A percentile compares a stretch with the other conserved stretches of the same genome.
phyloP scores from a whole-genome alignment of 2,888 invertebrate species.

The Uloborus plumipes region DNA sequence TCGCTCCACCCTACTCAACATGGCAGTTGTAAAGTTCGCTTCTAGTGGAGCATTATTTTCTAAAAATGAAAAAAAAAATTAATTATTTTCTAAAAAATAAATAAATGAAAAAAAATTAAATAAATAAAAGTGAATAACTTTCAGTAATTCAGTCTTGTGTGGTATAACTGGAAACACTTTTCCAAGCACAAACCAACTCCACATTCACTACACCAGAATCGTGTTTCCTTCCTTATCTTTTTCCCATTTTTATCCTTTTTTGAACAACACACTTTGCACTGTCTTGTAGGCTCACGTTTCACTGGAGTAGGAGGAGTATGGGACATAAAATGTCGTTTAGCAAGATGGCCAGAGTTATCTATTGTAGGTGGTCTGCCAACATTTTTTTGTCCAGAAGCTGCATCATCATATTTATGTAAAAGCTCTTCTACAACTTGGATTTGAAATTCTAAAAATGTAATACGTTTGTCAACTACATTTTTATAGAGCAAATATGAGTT shows the following conservation, averaged over 20 bases:
- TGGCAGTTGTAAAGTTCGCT: no score
- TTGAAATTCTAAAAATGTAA: constrained; percentile 26
- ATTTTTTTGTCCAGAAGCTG: constrained; percentile 18
- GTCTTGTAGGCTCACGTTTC: no score
- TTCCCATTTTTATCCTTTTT: not conserved
- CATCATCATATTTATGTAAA: constrained; percentile 20
- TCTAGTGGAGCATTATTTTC: no score
- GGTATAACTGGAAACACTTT: no score
- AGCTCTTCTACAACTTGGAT: constrained; percentile 39
- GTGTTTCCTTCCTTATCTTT: not conserved
- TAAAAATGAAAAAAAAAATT: no score
- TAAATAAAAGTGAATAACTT: no score
- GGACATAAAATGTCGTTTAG: constrained; percentile 2
- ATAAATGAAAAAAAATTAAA: no score
- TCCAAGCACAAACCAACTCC: no score
- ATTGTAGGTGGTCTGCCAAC: constrained; percentile 15
- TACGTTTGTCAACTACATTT: constrained; percentile 24
- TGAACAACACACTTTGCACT: not conserved
- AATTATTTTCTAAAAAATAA: no score
- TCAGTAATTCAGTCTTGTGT: no score
- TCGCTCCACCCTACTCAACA: no score
- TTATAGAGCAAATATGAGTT: constrained; percentile 16
- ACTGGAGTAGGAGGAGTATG: constrained; percentile 4
- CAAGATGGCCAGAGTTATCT: constrained; percentile 1
- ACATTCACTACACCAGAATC: no score